Evolutionary conservation across 2,888 invertebrate species (phyloP).

Genomic region (Pheosia gnoma): DNA sequence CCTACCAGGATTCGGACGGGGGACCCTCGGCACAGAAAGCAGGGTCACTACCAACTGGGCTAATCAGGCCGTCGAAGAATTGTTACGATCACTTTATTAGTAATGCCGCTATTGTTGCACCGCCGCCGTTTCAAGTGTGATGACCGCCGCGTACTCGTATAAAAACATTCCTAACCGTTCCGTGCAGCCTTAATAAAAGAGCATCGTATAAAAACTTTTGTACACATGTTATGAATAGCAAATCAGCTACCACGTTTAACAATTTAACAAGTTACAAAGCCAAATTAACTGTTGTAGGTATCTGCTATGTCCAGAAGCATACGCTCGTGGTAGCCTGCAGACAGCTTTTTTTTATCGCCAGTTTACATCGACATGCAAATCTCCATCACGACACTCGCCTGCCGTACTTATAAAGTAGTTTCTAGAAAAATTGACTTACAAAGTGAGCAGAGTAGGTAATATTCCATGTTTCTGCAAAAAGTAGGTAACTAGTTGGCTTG

Average conservation of each 20-base stretch:
- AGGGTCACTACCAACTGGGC: too few relatives aligned
- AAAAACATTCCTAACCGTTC: constrained; percentile 10
- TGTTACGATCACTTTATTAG: constrained; percentile 28
- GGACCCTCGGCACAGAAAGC: too few relatives aligned
- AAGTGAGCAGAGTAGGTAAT: constrained; percentile 38
- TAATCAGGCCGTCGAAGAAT: too few relatives aligned
- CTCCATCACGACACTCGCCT: constrained; percentile 52
- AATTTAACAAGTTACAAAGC: constrained; percentile 10
- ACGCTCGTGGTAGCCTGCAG: constrained; percentile 36
- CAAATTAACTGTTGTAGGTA: constrained; percentile 7
- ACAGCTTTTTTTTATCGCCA: constrained; percentile 47
- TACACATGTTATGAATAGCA: constrained; percentile 24
- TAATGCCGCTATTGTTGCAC: constrained; percentile 17
- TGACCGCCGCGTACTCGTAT: constrained; percentile 1
- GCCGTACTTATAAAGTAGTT: constrained; percentile 48
- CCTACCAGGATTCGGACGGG: too few relatives aligned
- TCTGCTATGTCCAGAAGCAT: constrained; percentile 37
- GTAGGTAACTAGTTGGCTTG: constrained; percentile 35
- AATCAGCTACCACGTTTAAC: constrained; percentile 29
- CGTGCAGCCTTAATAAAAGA: constrained; percentile 21
- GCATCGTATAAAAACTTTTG: constrained; percentile 16
- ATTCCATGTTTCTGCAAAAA: constrained; percentile 39
- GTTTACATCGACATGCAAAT: constrained; percentile 60
- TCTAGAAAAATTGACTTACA: constrained; percentile 47
- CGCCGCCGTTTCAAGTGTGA: constrained; percentile 2